phyloP scores from a whole-genome alignment of 2,888 invertebrate species.

The Caenorhabditis becei region DNA sequence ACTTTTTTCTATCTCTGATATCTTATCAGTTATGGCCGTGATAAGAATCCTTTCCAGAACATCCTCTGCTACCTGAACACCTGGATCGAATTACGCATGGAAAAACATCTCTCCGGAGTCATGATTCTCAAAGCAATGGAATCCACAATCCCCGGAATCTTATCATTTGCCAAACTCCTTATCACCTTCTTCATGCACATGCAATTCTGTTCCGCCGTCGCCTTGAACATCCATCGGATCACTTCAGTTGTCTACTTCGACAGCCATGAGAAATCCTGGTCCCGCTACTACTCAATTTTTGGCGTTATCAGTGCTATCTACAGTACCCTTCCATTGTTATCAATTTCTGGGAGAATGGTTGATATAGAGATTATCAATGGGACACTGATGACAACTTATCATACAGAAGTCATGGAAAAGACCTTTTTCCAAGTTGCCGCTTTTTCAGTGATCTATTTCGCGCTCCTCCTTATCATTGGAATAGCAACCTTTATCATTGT shows the following conservation, averaged over 20 bases:
- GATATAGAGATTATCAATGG: constrained; percentile 22
- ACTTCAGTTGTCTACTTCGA: constrained; percentile 14
- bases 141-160: no score
- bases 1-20: no score
- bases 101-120: constrained; percentile 17
- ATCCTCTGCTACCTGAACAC: constrained; percentile 24
- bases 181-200: constrained; percentile 27
- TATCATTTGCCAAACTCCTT: no score
- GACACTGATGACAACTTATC: neutral
- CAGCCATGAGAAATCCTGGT: constrained; percentile 11
- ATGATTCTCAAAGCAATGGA: constrained; percentile 1
- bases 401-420: neutral
- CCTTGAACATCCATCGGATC: constrained; percentile 28
- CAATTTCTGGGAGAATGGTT: neutral
- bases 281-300: neutral
- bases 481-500: neutral
- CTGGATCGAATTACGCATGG: constrained; percentile 20
- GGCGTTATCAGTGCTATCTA: neutral
- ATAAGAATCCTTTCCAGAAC: constrained; percentile 31
- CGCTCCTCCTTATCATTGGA: neutral
- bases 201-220: constrained; percentile 32
- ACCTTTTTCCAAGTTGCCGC: constrained; percentile 10
- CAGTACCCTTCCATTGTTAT: neutral
- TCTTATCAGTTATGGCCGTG: no score
- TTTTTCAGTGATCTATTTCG: constrained; percentile 14